Percentiles rank a stretch among this genome's conserved stretches.
These are phyloP conservation scores for Lampris megalopsis DNA, from an alignment of 2,113 vertebrate species.

Conservation along the genomic window DNA sequence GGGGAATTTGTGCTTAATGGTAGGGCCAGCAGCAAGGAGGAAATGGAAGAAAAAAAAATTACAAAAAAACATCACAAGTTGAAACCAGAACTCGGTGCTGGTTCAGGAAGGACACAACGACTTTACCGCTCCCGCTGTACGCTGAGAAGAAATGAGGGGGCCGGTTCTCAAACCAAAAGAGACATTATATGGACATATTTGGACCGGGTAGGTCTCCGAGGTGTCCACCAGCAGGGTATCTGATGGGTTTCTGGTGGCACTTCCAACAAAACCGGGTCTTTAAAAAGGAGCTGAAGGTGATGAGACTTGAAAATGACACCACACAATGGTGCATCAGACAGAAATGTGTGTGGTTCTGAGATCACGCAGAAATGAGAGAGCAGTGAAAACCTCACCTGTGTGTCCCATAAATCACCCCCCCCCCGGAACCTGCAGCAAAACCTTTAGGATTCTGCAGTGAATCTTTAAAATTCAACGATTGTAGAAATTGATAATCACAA, in stretches of 20 bases:
- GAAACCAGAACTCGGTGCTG: too few relatives aligned
- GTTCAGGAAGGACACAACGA: too few relatives aligned
- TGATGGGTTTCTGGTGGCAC: conserved; percentile 31
- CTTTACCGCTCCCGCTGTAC: conserved; percentile 5
- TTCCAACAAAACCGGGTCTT: conserved; percentile 36
- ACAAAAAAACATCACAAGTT: too few relatives aligned
- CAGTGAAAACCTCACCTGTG: conserved; percentile 26
- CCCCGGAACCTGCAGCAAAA: too few relatives aligned
- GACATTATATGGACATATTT: conserved; percentile 17
- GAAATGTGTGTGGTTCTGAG: conserved; percentile 21
- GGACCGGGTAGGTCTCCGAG: too few relatives aligned
- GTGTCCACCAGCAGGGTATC: neutral
- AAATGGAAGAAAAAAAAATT: too few relatives aligned
- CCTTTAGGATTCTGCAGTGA: too few relatives aligned
- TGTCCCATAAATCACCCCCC: neutral
- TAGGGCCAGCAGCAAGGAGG: conserved; percentile 24
- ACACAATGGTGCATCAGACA: conserved; percentile 31
- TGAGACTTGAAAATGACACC: conserved; percentile 42
- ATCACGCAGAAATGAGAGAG: conserved; percentile 19
- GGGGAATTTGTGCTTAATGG: conserved; percentile 14
- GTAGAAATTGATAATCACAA: too few relatives aligned
- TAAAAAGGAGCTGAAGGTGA: conserved; percentile 33
- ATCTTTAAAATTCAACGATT: too few relatives aligned
- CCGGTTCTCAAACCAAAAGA: conserved; percentile 41
- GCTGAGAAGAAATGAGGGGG: conserved; percentile 43